These are phyloP conservation scores for Plagodis dolabraria DNA, from an alignment of 2,888 invertebrate species.

Conservation along the genomic window DNA sequence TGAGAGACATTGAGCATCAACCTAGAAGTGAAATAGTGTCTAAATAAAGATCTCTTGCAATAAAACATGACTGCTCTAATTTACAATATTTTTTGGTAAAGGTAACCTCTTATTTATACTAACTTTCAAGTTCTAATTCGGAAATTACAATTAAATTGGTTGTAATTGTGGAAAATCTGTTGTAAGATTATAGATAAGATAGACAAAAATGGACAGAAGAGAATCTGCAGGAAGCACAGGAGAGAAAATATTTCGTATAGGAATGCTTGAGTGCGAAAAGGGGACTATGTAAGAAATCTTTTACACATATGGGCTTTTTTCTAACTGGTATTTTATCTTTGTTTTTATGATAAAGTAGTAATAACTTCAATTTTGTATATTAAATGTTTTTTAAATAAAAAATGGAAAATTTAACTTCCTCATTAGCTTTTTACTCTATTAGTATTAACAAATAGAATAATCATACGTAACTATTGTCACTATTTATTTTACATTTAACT, in stretches of 20 bases:
- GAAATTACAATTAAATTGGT: conserved; percentile 56
- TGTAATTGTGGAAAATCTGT: conserved; percentile 61
- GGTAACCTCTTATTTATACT: conserved; percentile 33
- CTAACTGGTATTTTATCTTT: background rate
- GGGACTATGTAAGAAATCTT: conserved; percentile 38
- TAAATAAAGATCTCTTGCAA: conserved; percentile 32
- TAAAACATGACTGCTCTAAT: conserved; percentile 46
- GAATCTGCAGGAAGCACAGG: conserved; percentile 53
- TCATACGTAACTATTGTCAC: too few species aligned
- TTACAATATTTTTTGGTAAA: conserved; percentile 46
- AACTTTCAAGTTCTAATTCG: conserved; percentile 55
- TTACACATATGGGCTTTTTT: conserved; percentile 16
- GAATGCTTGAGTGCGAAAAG: conserved; percentile 58
- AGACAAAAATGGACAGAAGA: conserved; percentile 71
- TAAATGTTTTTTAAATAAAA: too few species aligned
- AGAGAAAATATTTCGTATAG: conserved; percentile 60
- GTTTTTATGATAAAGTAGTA: too few species aligned
- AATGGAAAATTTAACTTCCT: too few species aligned
- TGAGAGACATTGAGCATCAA: conserved; percentile 15
- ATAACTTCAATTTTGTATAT: too few species aligned
- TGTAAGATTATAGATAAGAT: conserved; percentile 61
- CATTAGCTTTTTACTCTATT: too few species aligned
- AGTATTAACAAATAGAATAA: too few species aligned
- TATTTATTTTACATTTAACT: too few species aligned
- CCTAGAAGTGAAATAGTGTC: conserved; percentile 18